A percentile compares a stretch with the other conserved stretches of the same genome.
Conservation (phyloP, 2,113 vertebrate species). For the Eolophus roseicapilla region DNA sequence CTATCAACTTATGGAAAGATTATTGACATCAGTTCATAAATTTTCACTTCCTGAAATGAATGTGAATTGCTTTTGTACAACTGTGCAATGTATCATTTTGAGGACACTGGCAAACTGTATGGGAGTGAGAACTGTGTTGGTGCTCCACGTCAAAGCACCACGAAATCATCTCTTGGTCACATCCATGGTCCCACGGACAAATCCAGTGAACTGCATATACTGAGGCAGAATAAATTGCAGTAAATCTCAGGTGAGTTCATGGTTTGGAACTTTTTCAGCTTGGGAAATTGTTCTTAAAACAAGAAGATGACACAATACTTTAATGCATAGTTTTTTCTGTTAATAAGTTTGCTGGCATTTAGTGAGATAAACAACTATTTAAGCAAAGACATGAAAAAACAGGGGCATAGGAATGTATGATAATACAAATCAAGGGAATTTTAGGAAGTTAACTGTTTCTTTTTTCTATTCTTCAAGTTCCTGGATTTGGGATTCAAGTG, state of each 20-base stretch:
- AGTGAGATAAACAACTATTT: neutral
- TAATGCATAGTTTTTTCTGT: neutral
- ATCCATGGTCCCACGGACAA: neutral
- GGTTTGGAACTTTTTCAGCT: neutral
- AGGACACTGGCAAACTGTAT: neutral
- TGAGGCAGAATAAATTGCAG: neutral
- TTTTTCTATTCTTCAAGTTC: neutral
- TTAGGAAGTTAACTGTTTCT: neutral
- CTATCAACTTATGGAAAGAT: neutral
- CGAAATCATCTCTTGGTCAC: neutral
- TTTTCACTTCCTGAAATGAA: neutral
- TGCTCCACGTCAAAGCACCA: neutral
- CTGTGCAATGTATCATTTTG: neutral
- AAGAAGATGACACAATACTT: neutral
- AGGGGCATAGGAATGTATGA: neutral
- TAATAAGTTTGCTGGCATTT: neutral
- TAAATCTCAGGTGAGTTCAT: neutral
- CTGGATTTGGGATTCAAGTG: neutral
- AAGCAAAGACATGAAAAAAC: neutral
- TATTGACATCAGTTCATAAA: neutral
- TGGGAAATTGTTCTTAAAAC: neutral
- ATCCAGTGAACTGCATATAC: neutral
- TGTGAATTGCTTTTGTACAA: neutral
- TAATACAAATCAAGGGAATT: neutral
- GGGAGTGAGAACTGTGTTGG: neutral